A percentile compares a stretch with the other conserved stretches of the same genome.
These are phyloP conservation scores for Listronotus bonariensis DNA, from an alignment of 1,140 invertebrate species.

Conservation along the genomic window DNA sequence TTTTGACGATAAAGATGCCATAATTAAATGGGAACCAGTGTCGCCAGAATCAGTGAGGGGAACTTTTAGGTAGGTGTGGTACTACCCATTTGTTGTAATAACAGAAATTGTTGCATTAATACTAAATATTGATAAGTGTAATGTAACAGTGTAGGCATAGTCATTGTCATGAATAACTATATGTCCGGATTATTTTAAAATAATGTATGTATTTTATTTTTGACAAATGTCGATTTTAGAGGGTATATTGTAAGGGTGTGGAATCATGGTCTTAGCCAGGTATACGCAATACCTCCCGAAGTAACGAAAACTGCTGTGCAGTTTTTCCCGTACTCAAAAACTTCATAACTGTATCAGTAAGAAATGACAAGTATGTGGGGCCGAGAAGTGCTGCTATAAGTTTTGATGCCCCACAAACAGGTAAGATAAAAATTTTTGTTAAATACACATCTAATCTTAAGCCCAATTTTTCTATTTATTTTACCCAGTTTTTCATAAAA, in stretches of 20 bases:
- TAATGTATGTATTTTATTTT: constrained; percentile 43
- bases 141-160: no score
- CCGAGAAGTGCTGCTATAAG: constrained; percentile 82
- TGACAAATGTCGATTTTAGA: constrained; percentile 64
- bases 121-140: no score
- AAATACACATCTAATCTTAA: no score
- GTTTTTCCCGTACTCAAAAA: constrained; percentile 91
- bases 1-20: constrained; percentile 73
- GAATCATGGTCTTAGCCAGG: constrained; percentile 72
- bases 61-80: constrained; percentile 86
- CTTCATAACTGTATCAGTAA: constrained; percentile 84
- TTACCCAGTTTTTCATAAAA: no score
- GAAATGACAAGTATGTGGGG: constrained; percentile 90
- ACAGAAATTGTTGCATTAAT: no score
- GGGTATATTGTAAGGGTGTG: constrained; percentile 93
- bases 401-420: constrained; percentile 89
- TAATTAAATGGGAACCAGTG: constrained; percentile 83
- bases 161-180: no score
- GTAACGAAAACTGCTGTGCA: constrained; percentile 73
- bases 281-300: constrained; percentile 65
- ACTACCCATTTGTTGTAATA: constrained; percentile 62
- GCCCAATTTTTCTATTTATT: no score
- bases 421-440: constrained; percentile 26
- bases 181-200: no score
- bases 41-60: constrained; percentile 76